Evolutionary conservation across 2,113 vertebrate genomes (phyloP), one percentile per base, ranked within the genome.

Genomic region (Corydoras maculifer): DNA sequence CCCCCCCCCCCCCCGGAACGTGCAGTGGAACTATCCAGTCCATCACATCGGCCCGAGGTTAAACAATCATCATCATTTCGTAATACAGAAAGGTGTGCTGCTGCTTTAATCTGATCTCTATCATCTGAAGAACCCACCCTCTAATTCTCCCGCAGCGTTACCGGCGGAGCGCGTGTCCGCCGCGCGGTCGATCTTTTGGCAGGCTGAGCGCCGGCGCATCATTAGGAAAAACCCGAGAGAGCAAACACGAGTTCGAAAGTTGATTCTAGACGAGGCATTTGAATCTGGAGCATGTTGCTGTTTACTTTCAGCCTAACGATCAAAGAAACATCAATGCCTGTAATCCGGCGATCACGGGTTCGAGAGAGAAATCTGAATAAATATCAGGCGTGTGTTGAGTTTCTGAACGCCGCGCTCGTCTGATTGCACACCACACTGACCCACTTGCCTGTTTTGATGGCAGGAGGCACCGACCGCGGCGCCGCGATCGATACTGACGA

Each of bases 271-370:
- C 18, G 25, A 53, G 7, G 5, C 7, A 32, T 70, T 51, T 70
- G 53, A 29, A 12, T 35, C 25, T 62, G 30, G 48, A 15, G 15
- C 35, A 49, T 68, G 14, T 57, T 57, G 55, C 58, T 51, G 25
- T 60, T 69, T 49, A 49, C 35, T 59, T 12, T 59, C 35, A 7
- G 48, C 13, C 14, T 25, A 50, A 49, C n/a, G n/a, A 65, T 15
- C 48, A 50, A 64, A 66, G 51, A 59, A 69, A 48, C 15, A 59
- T 49, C 49, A 31, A 53, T 13, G 43, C 32, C 55, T 8, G 55
- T 8, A 65, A 65, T 50, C 50, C 25, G 10, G 51, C 29, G 13
- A 48, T 48, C 35, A 25, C 10, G 55, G 35, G n/a, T 43, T 43
- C 4, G 7, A 43, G 7, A 14, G 48, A 35, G 7, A 12, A 35